phyloP scores from a whole-genome alignment of 2,888 invertebrate species.

The Polyommatus iphigenia region DNA sequence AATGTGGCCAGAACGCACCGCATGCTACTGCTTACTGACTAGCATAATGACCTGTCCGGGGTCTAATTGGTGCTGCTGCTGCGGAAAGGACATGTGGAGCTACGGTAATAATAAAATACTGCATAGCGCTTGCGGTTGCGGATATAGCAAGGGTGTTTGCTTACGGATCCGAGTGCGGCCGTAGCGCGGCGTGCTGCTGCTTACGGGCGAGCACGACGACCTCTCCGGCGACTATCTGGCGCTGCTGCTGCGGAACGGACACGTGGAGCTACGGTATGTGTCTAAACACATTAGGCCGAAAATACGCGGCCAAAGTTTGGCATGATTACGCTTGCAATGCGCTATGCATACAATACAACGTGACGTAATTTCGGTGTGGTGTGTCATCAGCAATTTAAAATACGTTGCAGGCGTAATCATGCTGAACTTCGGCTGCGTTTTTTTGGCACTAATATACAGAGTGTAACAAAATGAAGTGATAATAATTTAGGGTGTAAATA shows the following conservation, averaged over 20 bases:
- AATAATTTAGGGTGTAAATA: too few relatives aligned
- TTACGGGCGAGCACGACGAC: conserved; percentile 94
- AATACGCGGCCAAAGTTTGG: too few relatives aligned
- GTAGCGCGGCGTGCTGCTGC: conserved; percentile 88
- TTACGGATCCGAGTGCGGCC: not conserved
- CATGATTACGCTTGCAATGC: too few relatives aligned
- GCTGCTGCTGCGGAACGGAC: conserved; percentile 66
- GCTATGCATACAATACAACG: too few relatives aligned
- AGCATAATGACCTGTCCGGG: conserved; percentile 93
- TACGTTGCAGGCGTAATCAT: too few relatives aligned
- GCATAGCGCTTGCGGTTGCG: not conserved
- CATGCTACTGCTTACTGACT: conserved; percentile 91
- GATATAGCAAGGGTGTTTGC: not conserved
- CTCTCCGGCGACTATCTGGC: conserved; percentile 91
- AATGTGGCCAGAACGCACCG: conserved; percentile 91
- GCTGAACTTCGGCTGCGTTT: too few relatives aligned
- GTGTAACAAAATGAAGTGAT: too few relatives aligned
- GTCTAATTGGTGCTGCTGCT: conserved; percentile 84
- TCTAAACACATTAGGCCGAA: too few relatives aligned
- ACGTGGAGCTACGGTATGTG: conserved; percentile 69
- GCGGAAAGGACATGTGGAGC: conserved; percentile 69
- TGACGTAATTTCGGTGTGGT: too few relatives aligned
- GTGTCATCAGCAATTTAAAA: too few relatives aligned
- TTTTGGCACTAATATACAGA: too few relatives aligned
- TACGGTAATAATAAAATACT: conserved; percentile 54